Conservation (phyloP, 2,888 invertebrate species). For the Spisula solida region DNA sequence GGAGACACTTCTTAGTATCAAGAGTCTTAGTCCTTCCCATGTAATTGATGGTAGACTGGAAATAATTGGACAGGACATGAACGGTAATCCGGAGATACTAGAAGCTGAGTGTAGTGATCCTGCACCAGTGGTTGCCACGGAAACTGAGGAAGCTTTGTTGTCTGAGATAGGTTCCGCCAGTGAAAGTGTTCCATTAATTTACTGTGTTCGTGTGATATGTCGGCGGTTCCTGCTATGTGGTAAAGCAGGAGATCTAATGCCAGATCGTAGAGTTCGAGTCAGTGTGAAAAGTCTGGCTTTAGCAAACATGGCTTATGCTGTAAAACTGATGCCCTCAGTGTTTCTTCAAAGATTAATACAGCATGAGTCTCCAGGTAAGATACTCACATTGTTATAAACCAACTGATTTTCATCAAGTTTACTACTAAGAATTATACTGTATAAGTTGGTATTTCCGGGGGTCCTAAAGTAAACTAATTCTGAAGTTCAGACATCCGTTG, state of each 20-base stretch:
- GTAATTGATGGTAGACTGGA: constrained; percentile 59
- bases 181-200: constrained; percentile 91
- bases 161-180: constrained; percentile 89
- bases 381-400: neutral
- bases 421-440: no score
- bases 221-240: constrained; percentile 93
- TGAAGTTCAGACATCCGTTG: no score
- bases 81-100: constrained; percentile 81
- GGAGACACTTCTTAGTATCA: constrained; percentile 83
- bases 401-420: no score
- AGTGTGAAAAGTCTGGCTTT: constrained; percentile 96
- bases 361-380: constrained; percentile 33
- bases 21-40: constrained; percentile 81
- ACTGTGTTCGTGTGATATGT: constrained; percentile 92
- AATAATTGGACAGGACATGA: constrained; percentile 80
- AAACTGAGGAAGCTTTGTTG: constrained; percentile 61
- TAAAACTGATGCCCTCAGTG: constrained; percentile 92
- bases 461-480: no score
- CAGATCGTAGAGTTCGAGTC: constrained; percentile 94
- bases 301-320: constrained; percentile 93
- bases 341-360: constrained; percentile 90
- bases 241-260: constrained; percentile 88
- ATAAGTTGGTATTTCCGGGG: no score
- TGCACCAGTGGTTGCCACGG: constrained; percentile 37
- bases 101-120: constrained; percentile 50